Evolutionary conservation across 2,113 vertebrate genomes (phyloP), one percentile per base, ranked within the genome.

Genomic region (Platichthys stellatus): DNA sequence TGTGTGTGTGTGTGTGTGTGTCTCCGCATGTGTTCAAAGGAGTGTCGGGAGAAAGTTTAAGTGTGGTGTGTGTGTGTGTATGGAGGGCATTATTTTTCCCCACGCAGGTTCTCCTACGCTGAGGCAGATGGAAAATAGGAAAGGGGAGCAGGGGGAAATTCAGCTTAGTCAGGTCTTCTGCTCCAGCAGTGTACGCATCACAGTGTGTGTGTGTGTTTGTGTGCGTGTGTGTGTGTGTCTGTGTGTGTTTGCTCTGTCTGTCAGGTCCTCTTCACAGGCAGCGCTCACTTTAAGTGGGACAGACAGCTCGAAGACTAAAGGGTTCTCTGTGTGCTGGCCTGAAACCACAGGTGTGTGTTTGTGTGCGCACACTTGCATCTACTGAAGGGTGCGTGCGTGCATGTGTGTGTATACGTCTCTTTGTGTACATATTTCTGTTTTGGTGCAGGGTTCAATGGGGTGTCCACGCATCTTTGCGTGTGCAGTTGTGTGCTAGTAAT

Each of bases 111-210:
- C 91, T 89, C 83, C 89, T 91, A 43, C 78, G 91, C 91, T 92
- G 90, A 93, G 87, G 89, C 92, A 91, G 86, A 93, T 91, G 90
- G 92, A 93, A 93, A 92, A 93, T 93, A 85, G 85, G 92, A 93
- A 93, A 93, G 89, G 85, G 85, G 91, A 92, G 91, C 85, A 86
- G 89, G 84, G 90, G 76, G 78, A 86, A 92, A 92, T 92, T 90
- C 84, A 92, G 91, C 92, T 91, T 91, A 91, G 86, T 92, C 92
- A 93, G 92, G 90, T 92, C 86, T 91, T 92, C 87, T 91, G 85
- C 77, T 90, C 80, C 88, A 83, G 77, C 65, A 70, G 80, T 86
- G 81, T 86, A 86, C 90, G 91, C 90, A 92, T 92, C 83, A 2
- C 78, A 74, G 84, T 85, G 82, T 84, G 82, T 82, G 81, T 82